These are phyloP conservation scores for Torymus aiolomorphi DNA, from an alignment of 2,888 invertebrate species.

Conservation along the genomic window DNA sequence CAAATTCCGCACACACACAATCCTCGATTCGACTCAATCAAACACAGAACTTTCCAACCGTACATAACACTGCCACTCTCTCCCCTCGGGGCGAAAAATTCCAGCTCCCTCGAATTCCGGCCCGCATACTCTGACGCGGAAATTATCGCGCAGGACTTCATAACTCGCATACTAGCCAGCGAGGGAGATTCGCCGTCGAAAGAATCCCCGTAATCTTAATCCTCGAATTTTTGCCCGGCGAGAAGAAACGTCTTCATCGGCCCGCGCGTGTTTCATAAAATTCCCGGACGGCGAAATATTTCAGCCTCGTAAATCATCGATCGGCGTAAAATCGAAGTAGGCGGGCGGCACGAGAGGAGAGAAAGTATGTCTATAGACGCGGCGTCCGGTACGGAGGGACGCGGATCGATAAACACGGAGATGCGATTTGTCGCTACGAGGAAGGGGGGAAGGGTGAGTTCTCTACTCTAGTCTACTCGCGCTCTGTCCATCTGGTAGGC, in stretches of 20 bases:
- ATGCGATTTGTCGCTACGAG: too few relatives aligned
- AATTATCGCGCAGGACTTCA: conserved; percentile 40
- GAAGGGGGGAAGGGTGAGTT: too few relatives aligned
- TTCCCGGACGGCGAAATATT: conserved; percentile 24
- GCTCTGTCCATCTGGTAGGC: too few relatives aligned
- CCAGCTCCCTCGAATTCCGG: too few relatives aligned
- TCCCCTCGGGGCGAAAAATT: too few relatives aligned
- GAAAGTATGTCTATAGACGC: too few relatives aligned
- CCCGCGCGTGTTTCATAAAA: conserved; percentile 39
- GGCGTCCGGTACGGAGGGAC: background rate
- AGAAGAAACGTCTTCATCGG: background rate
- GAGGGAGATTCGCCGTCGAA: background rate
- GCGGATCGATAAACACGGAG: conserved; percentile 27
- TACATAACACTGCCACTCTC: background rate
- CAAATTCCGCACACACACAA: background rate
- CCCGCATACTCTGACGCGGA: background rate
- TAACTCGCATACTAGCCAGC: conserved; percentile 18
- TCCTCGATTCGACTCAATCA: background rate
- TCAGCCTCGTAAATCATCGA: conserved; percentile 51
- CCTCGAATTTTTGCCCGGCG: conserved; percentile 24
- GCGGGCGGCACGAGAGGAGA: too few relatives aligned
- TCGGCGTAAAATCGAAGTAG: conserved; percentile 39
- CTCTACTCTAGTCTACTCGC: too few relatives aligned
- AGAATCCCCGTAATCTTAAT: conserved; percentile 50
- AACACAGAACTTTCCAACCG: background rate